Evolutionary conservation across 1,140 invertebrate genomes (phyloP), one percentile per base, ranked within the genome.

Genomic region (Microplitis mediator): DNA sequence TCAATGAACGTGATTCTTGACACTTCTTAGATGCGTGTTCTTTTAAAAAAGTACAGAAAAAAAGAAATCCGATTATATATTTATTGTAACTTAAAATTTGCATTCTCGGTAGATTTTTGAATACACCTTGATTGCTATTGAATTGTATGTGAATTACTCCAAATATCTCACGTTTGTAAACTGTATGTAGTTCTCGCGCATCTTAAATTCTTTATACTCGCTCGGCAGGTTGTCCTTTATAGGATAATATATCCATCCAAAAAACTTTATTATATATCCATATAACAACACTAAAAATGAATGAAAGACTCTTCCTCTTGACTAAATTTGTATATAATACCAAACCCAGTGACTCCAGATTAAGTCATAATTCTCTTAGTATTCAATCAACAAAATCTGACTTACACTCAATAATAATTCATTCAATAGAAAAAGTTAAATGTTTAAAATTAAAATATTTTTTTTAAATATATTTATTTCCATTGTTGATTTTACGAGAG

Each of bases 91-190:
- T 14, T n/a, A 45, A 66, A 75, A 83, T 81, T 82, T 83, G 78
- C 82, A 85, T 82, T 75, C 64, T 70, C 67, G 74, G 56, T 52
- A 50, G 36, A 58, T 31, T 74, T 23, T 5, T 81, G 80, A 84
- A 82, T 82, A 62, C 75, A 67, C 65, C 69, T 63, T 83, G 79
- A 83, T 85, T 82, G 78, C 77, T 73, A 76, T 77, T 80, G 75
- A 81, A 77, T 80, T 67, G 66, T 31, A 13, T 51, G 16, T 51
- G 9, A 16, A 45, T 23, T 52, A 73, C 54, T 51, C 50, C 32
- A 65, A 63, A 16, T 39, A 13, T 34, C 16, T 52, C 32, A 73
- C 67, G 73, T 61, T 74, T 70, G 74, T 73, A 69, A 72, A 76
- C 75, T 70, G 74, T 32, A 66, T 52, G 58, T 51, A 31, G 16